These are phyloP conservation scores for Oedothorax gibbosus DNA, from an alignment of 1,140 invertebrate genomes.

Conservation along the genomic window DNA sequence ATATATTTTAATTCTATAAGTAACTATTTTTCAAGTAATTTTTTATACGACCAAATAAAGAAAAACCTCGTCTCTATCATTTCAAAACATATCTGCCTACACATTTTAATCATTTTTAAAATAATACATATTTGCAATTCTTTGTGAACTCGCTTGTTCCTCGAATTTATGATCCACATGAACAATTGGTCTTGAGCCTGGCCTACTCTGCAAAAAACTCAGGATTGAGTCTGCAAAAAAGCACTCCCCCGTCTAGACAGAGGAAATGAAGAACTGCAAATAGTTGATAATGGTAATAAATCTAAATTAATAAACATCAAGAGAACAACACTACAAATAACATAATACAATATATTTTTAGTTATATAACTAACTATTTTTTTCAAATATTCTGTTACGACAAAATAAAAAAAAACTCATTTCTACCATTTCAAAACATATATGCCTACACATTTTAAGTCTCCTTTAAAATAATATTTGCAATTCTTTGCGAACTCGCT, in stretches of 20 bases:
- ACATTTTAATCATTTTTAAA: not conserved
- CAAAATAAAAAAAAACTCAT: too few relatives aligned
- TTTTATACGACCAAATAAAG: too few relatives aligned
- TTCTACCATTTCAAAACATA: not conserved
- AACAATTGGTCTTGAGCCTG: constrained; percentile 25
- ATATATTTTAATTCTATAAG: too few relatives aligned
- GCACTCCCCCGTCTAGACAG: constrained; percentile 26
- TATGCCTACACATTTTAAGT: not conserved
- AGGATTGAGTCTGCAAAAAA: constrained; percentile 32
- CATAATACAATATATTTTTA: too few relatives aligned
- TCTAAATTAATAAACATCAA: too few relatives aligned
- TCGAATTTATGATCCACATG: constrained; percentile 12
- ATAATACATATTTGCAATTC: not conserved
- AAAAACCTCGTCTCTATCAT: not conserved
- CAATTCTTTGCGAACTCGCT: constrained; percentile 12
- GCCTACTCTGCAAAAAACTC: not conserved
- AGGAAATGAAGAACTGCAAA: constrained; percentile 44
- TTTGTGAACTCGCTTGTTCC: constrained; percentile 17
- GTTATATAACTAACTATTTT: too few relatives aligned
- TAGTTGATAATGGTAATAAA: constrained; percentile 1
- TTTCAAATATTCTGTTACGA: too few relatives aligned
- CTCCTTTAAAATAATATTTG: not conserved
- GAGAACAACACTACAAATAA: too few relatives aligned
- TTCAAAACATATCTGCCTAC: not conserved
- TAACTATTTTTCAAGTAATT: too few relatives aligned